Evolutionary conservation across 2,113 vertebrate genomes (phyloP).

Genomic region (Lota lota): DNA sequence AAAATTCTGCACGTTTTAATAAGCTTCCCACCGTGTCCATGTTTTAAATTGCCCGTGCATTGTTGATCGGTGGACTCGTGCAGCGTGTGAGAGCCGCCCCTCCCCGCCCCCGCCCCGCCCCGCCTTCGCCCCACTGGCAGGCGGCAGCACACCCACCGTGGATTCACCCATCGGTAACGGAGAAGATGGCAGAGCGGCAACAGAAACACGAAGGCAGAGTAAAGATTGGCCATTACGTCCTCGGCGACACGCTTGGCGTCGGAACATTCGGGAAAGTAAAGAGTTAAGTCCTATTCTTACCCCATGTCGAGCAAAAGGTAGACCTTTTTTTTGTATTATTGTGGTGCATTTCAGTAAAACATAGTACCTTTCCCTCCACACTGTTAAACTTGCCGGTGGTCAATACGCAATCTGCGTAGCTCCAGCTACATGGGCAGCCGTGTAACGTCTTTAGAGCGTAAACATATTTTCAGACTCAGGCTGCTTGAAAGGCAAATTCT

Average conservation of each 20-base stretch:
- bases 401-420: slow-evolving; percentile 50
- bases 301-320: not conserved
- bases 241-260: slow-evolving; percentile 95
- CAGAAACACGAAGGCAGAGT: slow-evolving; percentile 94
- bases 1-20: no score
- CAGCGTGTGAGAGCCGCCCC: slow-evolving; percentile 25
- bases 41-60: no score
- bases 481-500: slow-evolving; percentile 47
- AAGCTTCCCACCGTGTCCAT: no score
- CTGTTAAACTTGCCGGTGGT: slow-evolving; percentile 56
- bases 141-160: slow-evolving; percentile 57
- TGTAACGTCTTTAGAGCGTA: slow-evolving; percentile 27
- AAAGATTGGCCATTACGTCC: slow-evolving; percentile 94
- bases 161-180: slow-evolving; percentile 56
- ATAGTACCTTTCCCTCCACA: slow-evolving; percentile 21
- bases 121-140: slow-evolving; percentile 30
- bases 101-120: slow-evolving; percentile 46
- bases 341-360: slow-evolving; percentile 18
- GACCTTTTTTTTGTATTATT: slow-evolving; percentile 12
- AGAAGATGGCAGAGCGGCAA: slow-evolving; percentile 93
- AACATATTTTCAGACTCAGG: slow-evolving; percentile 30
- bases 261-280: slow-evolving; percentile 99
- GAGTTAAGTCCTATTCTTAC: slow-evolving; percentile 83
- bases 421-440: fast-evolving
- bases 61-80: not conserved